Conservation (phyloP, 2,797 vertebrate genomes). For the Sebastolobus alascanus region DNA sequence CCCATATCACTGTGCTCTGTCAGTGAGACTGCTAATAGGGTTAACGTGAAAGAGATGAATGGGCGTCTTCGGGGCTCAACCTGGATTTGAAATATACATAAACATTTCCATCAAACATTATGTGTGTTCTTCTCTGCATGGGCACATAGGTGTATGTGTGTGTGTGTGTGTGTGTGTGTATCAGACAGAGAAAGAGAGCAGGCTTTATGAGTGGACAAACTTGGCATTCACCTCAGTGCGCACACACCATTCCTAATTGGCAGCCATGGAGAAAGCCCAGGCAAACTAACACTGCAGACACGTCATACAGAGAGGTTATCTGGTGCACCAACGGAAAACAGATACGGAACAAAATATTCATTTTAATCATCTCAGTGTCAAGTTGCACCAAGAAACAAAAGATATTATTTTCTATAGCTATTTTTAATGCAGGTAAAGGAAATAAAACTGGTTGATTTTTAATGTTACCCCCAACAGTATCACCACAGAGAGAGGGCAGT, state of each 20-base stretch:
- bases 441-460: not conserved
- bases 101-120: constrained; percentile 43
- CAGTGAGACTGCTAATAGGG: constrained; percentile 61
- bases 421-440: not conserved
- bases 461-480: not conserved
- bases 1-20: constrained; percentile 54
- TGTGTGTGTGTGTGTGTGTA: constrained; percentile 6
- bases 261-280: constrained; percentile 32
- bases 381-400: not conserved
- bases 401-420: not conserved
- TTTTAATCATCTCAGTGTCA: constrained; percentile 15
- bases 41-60: constrained; percentile 70
- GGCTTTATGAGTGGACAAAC: constrained; percentile 20
- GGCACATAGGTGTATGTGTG: not conserved
- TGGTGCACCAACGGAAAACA: constrained; percentile 6
- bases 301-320: constrained; percentile 23
- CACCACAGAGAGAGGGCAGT: not conserved
- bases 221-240: constrained; percentile 39
- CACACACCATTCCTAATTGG: constrained; percentile 26
- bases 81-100: constrained; percentile 47
- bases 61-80: constrained; percentile 48
- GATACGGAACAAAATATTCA: not conserved
- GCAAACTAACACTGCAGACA: constrained; percentile 2
- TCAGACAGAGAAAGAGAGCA: not conserved
- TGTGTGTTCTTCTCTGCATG: constrained; percentile 11